Evolutionary conservation across 2,113 vertebrate species (phyloP).

Genomic region (Malaclemys terrapin): DNA sequence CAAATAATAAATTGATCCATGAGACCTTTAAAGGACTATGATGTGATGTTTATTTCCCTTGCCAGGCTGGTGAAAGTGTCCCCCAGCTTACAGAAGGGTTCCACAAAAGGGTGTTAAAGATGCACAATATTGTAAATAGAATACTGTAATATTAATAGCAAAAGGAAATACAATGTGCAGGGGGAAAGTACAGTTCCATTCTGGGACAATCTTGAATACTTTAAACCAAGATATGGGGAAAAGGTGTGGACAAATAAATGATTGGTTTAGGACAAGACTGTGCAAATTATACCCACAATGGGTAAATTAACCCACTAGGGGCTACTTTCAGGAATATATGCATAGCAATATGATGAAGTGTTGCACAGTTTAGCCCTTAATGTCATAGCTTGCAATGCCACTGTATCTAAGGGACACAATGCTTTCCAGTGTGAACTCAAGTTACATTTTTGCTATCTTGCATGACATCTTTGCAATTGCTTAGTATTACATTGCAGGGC

Average conservation of each 20-base stretch:
- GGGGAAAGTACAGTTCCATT: neutral
- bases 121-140: neutral
- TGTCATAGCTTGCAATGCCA: neutral
- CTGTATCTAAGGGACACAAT: neutral
- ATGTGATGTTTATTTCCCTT: conserved; percentile 8
- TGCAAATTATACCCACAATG: neutral
- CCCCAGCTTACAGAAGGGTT: neutral
- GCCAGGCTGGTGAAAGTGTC: neutral
- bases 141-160: neutral
- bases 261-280: neutral
- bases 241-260: neutral
- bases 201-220: neutral
- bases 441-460: neutral
- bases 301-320: fast-evolving
- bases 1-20: neutral
- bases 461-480: neutral
- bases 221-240: neutral
- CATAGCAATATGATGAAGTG: fast-evolving
- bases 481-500: neutral
- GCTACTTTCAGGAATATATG: neutral
- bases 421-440: neutral
- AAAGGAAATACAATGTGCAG: neutral
- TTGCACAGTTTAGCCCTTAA: neutral
- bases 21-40: neutral
- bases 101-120: neutral